Base-by-base conservation (phyloP, 2,113 vertebrate genomes). In the Neotragus moschatus region DNA sequence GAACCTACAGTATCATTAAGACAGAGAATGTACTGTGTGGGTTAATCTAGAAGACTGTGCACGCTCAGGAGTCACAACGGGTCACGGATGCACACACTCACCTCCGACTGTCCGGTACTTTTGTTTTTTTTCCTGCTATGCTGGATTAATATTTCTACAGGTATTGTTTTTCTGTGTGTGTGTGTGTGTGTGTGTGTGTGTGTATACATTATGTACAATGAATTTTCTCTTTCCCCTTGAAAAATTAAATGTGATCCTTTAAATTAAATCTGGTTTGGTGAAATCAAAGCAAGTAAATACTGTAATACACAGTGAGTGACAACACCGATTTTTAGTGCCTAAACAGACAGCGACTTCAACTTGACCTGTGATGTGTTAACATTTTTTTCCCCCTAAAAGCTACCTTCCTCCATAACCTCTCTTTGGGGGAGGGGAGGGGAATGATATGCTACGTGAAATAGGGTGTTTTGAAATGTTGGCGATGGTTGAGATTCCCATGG, bases 121-220 rank as follows among this genome's bases (percentile, higher is more conserved):
- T 98, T 98, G 98, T 95, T 96, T 95, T 95, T 98, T 98, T 98
- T 98, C 98, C 98, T 99, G 98, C 99, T 99, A 99, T 98, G 97
- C 98, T 99, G 99, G 99, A 99, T 98, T 99, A 99, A 99, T 99
- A 99, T 99, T 99, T 99, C 99, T 99, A 99, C 98, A 99, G 99
- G 98, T 99, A 98, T 99, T 98, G 98, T 90, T 58, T 33, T 30
- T 61, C n/a, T 25, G n/a, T 99, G 99, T 99, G 53, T 92, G 39
- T 88, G 43, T 25, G n/a, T 99, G 99, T 99, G 53, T 92, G 39
- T 88, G 43, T 93, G 55, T 90, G 75, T 97, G 94, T 94, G 97
- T 99, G 99, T 99, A 99, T 99, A 99, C 99, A 99, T 98, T 99
- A 99, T 99, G 98, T 99, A 99, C 99, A 99, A 96, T 98, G 94